These are phyloP conservation scores for Stenurella melanura DNA, from an alignment of 2,888 invertebrate species.

Conservation along the genomic window DNA sequence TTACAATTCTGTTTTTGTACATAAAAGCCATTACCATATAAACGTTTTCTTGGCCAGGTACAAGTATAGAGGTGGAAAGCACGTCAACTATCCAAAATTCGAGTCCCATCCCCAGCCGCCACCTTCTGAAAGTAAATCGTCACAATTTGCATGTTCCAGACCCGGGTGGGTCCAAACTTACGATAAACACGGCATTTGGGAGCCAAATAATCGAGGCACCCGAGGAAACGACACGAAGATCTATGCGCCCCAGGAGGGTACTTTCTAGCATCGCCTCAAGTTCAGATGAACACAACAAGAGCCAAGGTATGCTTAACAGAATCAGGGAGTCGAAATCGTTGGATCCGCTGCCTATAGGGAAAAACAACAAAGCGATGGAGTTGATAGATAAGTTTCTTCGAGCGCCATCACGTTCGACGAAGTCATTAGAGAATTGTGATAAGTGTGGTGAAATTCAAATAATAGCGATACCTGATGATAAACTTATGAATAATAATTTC, in stretches of 20 bases:
- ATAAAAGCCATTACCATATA: slow-evolving; percentile 49
- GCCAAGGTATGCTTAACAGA: slow-evolving; percentile 67
- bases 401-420: slow-evolving; percentile 64
- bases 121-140: slow-evolving; percentile 71
- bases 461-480: slow-evolving; percentile 72
- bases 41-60: slow-evolving; percentile 64
- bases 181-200: slow-evolving; percentile 73
- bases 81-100: slow-evolving; percentile 76
- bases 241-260: slow-evolving; percentile 73
- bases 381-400: slow-evolving; percentile 56
- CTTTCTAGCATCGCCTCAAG: slow-evolving; percentile 82
- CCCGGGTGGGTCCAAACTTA: slow-evolving; percentile 73
- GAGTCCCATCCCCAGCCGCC: slow-evolving; percentile 72
- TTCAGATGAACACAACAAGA: slow-evolving; percentile 75
- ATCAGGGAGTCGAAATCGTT: slow-evolving; percentile 80
- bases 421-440: slow-evolving; percentile 75
- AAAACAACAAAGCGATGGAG: slow-evolving; percentile 55
- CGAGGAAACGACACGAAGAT: slow-evolving; percentile 56
- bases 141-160: slow-evolving; percentile 75
- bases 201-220: slow-evolving; percentile 67
- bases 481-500: slow-evolving; percentile 75
- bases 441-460: slow-evolving; percentile 71
- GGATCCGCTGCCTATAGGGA: slow-evolving; percentile 77
- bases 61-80: slow-evolving; percentile 76
- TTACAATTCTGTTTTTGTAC: background rate